Base-by-base conservation (phyloP, 2,888 invertebrate species). In the Cyrtodaria siliqua region DNA sequence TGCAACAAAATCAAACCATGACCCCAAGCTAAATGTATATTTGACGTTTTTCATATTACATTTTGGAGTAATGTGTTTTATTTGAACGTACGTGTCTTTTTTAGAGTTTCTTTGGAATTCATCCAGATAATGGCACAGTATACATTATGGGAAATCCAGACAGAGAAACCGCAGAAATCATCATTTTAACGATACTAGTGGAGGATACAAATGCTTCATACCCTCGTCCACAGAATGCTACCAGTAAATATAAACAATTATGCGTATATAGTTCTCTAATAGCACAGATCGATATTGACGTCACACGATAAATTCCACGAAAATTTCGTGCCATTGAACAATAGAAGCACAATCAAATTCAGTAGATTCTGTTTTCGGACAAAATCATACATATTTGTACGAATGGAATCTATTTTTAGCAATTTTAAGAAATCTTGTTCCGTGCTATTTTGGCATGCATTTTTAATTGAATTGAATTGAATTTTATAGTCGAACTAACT, bases 171-270 rank as follows among this genome's bases (percentile, higher is more conserved):
- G 79, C 75, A 14, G 57, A 66, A 24, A 44, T 20, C 0, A 57
- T 69, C 14, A 33, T 14, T 23, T 24, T 79, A 8, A 49, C 52
- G 23, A 44, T 75, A 2, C 40, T 29, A 4, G 79, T 75, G 1
- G 42, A 26, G 6, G 79, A 79, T 47, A 24, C 20, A n/a, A 61
- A 79, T 33, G 75, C 79, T 8, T 72, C 44, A 23, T 0, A 33
- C 14, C 68, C 67, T 16, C 14, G 4, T 16, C 68, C 69, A 44
- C 79, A 79, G 49, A 72, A 33, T 2, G 79, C 68, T 14, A 66
- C 64, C 20, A 68, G 79, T 75, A 75, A 53, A 44, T 59, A 6
- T n/a, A n/a, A n/a, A n/a, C n/a, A n/a, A n/a, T n/a, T n/a, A n/a
- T n/a, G n/a, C n/a, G n/a, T n/a, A n/a, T n/a, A n/a, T n/a, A n/a